phyloP scores from a whole-genome alignment of 2,113 vertebrate genomes.

The Natator depressus region DNA sequence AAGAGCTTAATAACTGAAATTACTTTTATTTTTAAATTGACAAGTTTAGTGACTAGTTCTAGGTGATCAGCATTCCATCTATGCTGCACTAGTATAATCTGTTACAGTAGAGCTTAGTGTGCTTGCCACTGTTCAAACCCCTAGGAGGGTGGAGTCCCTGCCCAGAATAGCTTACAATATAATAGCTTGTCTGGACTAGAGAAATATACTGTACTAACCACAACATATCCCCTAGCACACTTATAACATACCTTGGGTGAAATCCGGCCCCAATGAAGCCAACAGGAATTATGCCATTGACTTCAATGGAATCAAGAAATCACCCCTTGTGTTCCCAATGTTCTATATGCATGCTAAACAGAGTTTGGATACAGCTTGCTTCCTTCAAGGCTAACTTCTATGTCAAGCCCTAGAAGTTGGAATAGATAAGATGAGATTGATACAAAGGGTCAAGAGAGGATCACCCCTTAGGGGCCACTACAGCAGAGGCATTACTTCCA shows the following conservation, averaged over 20 bases:
- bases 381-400: neutral
- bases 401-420: conserved; percentile 35
- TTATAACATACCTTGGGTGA: neutral
- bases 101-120: neutral
- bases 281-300: neutral
- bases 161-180: rapidly evolving
- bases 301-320: neutral
- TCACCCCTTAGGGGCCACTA: conserved; percentile 12
- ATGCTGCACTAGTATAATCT: neutral
- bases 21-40: neutral
- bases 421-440: conserved; percentile 32
- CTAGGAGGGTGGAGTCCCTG: neutral
- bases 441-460: conserved; percentile 35
- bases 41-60: neutral
- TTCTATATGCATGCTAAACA: neutral
- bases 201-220: neutral
- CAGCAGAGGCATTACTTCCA: conserved; percentile 62
- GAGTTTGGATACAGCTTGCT: conserved; percentile 17
- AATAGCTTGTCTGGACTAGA: neutral
- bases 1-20: neutral
- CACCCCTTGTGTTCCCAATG: neutral
- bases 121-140: neutral
- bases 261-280: neutral
- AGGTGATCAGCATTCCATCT: neutral
- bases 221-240: neutral